phyloP scores from a whole-genome alignment of 2,888 invertebrate species.

The Lycia hirtaria region DNA sequence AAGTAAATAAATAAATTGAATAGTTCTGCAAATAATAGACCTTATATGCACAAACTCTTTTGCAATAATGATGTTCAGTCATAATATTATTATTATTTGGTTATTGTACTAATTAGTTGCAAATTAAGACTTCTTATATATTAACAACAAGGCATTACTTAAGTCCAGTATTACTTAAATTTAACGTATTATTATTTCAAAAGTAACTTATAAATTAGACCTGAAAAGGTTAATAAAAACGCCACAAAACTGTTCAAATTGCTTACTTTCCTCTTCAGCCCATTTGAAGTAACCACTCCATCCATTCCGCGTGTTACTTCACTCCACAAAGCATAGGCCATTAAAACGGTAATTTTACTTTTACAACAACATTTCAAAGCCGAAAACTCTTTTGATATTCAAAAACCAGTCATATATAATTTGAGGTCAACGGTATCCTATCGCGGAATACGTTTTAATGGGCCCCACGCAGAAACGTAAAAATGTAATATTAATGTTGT shows the following conservation, averaged over 20 bases:
- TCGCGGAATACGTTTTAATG: slow-evolving; percentile 40
- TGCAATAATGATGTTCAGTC: too few relatives aligned
- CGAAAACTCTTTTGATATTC: slow-evolving; percentile 35
- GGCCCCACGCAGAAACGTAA: slow-evolving; percentile 32
- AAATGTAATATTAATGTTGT: slow-evolving; percentile 20
- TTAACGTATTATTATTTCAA: too few relatives aligned
- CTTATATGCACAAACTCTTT: too few relatives aligned
- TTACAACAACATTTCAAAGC: slow-evolving; percentile 29
- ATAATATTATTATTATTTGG: too few relatives aligned
- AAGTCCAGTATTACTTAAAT: too few relatives aligned
- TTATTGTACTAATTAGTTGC: too few relatives aligned
- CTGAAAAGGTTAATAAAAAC: too few relatives aligned
- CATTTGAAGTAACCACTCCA: slow-evolving; percentile 15
- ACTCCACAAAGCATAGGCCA: slow-evolving; percentile 18
- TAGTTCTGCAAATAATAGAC: too few relatives aligned
- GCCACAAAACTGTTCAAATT: not conserved
- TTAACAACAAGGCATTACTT: too few relatives aligned
- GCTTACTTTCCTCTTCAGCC: not conserved
- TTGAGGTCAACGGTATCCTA: slow-evolving; percentile 32
- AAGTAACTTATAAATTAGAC: too few relatives aligned
- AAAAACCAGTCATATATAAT: slow-evolving; percentile 36
- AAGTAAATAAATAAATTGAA: too few relatives aligned
- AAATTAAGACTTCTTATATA: too few relatives aligned
- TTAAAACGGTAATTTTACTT: slow-evolving; percentile 30
- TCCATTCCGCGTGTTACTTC: slow-evolving; percentile 15